Conservation (phyloP, 2,888 invertebrate genomes). For the Autographa pulchrina region DNA sequence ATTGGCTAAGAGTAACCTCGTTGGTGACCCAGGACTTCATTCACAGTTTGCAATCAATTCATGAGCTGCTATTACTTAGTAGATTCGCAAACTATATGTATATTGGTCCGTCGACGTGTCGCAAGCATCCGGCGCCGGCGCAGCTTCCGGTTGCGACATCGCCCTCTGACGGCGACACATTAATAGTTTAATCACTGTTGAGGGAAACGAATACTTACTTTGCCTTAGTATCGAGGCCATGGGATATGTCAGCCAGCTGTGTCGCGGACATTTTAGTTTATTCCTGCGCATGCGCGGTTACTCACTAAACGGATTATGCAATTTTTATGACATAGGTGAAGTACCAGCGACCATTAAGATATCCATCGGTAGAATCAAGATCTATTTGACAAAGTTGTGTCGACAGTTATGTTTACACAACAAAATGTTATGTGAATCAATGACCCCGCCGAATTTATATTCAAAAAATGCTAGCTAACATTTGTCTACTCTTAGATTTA, state of each 20-base stretch:
- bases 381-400: neutral
- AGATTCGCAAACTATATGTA: neutral
- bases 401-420: too few species aligned
- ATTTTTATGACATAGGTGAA: neutral
- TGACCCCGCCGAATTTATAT: too few species aligned
- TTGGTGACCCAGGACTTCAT: conserved; percentile 3
- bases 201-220: neutral
- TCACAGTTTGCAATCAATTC: neutral
- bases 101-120: neutral
- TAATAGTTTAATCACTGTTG: neutral
- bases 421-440: too few species aligned
- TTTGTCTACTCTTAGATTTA: too few species aligned
- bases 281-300: neutral
- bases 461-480: too few species aligned
- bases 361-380: neutral
- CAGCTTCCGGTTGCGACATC: conserved; percentile 14
- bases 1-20: neutral
- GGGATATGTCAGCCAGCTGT: neutral
- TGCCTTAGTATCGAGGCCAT: neutral
- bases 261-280: neutral
- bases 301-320: neutral
- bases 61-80: neutral
- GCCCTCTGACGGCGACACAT: conserved; percentile 5
- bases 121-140: conserved; percentile 8
- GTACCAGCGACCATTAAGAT: neutral